Conservation (phyloP, 2,797 vertebrate genomes). For the Yasuhikotakia modesta region DNA sequence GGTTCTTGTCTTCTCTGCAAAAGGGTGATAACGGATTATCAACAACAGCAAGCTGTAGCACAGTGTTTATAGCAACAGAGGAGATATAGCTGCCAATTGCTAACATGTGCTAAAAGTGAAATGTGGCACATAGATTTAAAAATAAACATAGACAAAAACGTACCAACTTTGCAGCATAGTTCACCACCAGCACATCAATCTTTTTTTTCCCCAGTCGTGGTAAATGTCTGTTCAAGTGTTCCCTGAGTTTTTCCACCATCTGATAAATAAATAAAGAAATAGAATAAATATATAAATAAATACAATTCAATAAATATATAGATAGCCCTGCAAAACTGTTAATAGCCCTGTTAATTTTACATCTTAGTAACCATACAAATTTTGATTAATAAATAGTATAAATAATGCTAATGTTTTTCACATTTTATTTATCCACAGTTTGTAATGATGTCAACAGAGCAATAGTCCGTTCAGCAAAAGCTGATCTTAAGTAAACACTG, state of each 20-base stretch:
- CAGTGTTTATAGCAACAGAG: not conserved
- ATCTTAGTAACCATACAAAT: no score
- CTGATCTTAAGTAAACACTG: no score
- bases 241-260: conserved; percentile 90
- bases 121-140: not conserved
- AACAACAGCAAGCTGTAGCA: not conserved
- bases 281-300: not conserved
- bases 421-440: not conserved
- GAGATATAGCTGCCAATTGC: not conserved
- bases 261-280: conserved; percentile 65
- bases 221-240: conserved; percentile 87
- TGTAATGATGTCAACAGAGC: no score
- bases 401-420: not conserved
- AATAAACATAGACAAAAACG: conserved; percentile 9
- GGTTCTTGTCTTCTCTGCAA: not conserved
- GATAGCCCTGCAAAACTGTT: no score
- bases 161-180: conserved; percentile 87
- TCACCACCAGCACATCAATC: conserved; percentile 86
- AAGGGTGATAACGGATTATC: not conserved
- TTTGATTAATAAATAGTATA: no score
- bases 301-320: not conserved
- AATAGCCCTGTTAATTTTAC: no score
- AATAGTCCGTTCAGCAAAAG: no score
- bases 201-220: conserved; percentile 88
- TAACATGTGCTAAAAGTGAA: conserved; percentile 48